A percentile compares a stretch with the other conserved stretches of the same genome.
Evolutionary conservation across 2,888 invertebrate species (phyloP).

Genomic region (Oegoconia quadripuncta): DNA sequence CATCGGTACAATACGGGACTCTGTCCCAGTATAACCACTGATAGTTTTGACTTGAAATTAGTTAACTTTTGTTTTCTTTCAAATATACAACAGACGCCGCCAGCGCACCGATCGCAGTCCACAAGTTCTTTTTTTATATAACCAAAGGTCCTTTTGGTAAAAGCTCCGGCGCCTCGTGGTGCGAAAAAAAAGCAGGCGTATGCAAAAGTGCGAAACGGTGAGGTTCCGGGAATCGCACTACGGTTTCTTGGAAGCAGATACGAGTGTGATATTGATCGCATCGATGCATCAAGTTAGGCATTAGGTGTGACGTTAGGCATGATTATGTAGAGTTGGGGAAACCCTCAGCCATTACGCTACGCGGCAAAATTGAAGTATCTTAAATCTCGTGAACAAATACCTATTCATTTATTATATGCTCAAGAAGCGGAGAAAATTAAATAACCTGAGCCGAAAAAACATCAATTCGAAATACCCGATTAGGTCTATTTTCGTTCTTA

Average conservation of each 20-base stretch:
- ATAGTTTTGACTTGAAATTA: slow-evolving; percentile 31
- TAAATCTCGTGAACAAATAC: too few species aligned
- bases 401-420: too few species aligned
- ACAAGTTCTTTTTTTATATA: slow-evolving; percentile 52
- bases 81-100: slow-evolving; percentile 49
- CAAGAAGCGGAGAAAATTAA: too few species aligned
- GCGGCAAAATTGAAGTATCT: too few species aligned
- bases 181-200: slow-evolving; percentile 48
- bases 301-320: slow-evolving; percentile 23
- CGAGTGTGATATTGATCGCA: slow-evolving; percentile 27
- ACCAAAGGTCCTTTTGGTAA: slow-evolving; percentile 45
- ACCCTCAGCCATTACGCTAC: too few species aligned
- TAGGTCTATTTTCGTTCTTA: too few species aligned
- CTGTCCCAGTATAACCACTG: slow-evolving; percentile 11
- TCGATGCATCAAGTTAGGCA: slow-evolving; percentile 25
- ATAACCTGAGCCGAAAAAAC: too few species aligned
- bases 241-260: slow-evolving; percentile 49
- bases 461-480: too few species aligned
- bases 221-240: slow-evolving; percentile 52
- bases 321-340: too few species aligned
- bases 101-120: slow-evolving; percentile 44
- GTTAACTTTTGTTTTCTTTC: slow-evolving; percentile 63
- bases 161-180: slow-evolving; percentile 67
- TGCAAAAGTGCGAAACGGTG: slow-evolving; percentile 60
- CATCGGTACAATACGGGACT: slow-evolving; percentile 20